Conservation (phyloP, 2,888 invertebrate species). For the Malthinus flaveolus region DNA sequence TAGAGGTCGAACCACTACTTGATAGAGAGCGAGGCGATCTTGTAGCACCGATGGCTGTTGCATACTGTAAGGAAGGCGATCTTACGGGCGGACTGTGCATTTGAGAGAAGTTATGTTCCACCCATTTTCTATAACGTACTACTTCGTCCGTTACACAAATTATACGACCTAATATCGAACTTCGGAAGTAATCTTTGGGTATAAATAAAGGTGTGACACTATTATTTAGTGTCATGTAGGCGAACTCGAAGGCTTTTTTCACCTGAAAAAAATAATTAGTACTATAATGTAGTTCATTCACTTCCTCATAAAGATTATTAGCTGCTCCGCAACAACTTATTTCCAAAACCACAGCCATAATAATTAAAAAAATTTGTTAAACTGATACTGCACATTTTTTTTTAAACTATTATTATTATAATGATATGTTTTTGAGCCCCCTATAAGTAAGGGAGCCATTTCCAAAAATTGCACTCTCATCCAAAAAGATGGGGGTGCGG, state of each 20-base stretch:
- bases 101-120: constrained; percentile 57
- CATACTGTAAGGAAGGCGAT: constrained; percentile 36
- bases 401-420: neutral
- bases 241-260: constrained; percentile 95
- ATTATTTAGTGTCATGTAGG: constrained; percentile 82
- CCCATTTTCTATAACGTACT: constrained; percentile 70
- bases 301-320: neutral
- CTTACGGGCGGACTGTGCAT: constrained; percentile 32
- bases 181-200: constrained; percentile 60
- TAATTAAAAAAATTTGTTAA: no score
- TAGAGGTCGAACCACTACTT: constrained; percentile 51
- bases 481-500: constrained; percentile 63
- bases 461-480: constrained; percentile 78
- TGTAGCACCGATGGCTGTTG: constrained; percentile 27
- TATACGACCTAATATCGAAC: constrained; percentile 84
- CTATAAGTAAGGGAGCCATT: constrained; percentile 70
- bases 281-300: neutral
- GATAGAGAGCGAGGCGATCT: constrained; percentile 47
- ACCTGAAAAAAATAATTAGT: constrained; percentile 57
- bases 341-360: no score
- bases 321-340: no score
- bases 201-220: constrained; percentile 64
- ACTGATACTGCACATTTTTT: no score
- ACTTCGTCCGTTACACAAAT: constrained; percentile 94
- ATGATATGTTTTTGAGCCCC: constrained; percentile 30